Base-by-base conservation (phyloP, 1,140 invertebrate species). In the Conopomorpha cramerella region DNA sequence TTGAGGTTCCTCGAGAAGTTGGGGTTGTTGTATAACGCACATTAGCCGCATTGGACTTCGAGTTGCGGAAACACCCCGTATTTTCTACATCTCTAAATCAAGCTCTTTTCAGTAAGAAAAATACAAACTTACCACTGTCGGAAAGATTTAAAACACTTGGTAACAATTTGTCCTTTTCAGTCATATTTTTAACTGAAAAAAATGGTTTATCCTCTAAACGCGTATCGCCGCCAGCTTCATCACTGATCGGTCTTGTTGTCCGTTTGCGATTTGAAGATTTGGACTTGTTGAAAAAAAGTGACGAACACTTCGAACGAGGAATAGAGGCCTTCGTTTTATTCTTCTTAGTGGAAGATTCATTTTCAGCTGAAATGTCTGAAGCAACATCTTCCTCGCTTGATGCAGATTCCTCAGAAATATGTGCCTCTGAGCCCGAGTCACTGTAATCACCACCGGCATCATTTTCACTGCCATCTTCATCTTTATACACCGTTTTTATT, bases 371-470 rank as follows among this genome's bases (percentile, higher is more conserved):
- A 25, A 30, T 39, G 10, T 6, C 44, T 25, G 48, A 39, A 16
- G 46, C 43, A 26, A 47, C 41, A 29, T 45, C 39, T 17, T 61
- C 57, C n/a, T 65, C 70, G 14, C 67, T 60, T 7, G 66, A 67
- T 38, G 53, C 58, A 0, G 56, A 52, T 23, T 45, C 45, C 41
- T 62, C 56, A 29, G 67, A 56, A 47, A 79, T 67, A 27, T 70
- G 51, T 2, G 77, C 77, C 23, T 79, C 77, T 3, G 74, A 78
- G 13, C 72, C 77, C 4, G 77, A 79, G 53, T 79, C 77, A 45
- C 64, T 68, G 34, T 77, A 79, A 55, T 77, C 71, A 16, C 49
- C 52, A 13, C 38, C 48, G 34, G 63, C 57, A 23, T 43, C 44
- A 25, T 18, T 23, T 32, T 65, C 73, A 35, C 57, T 71, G 15